Base-by-base conservation (phyloP, 2,888 invertebrate species). In the Lithophane ornitopus region DNA sequence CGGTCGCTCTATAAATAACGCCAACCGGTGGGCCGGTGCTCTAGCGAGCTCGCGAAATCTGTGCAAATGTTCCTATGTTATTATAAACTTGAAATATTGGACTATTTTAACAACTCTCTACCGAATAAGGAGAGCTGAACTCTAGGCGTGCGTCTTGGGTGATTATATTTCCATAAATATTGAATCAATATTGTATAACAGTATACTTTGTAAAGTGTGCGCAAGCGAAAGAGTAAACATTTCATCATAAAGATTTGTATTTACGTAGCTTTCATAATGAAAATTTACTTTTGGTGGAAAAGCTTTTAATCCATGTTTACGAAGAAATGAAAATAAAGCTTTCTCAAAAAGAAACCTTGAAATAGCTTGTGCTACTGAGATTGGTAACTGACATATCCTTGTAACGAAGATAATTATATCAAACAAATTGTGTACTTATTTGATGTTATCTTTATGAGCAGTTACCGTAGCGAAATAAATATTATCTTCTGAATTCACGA, bases 1-100 rank as follows among this genome's bases (percentile, higher is more conserved):
- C 86, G 87, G 81, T 79, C 85, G 87, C 87, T 89, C 93, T 93
- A 92, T 92, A 92, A 93, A 94, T 94, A 94, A 88, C 88, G 79
- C 85, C 85, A 86, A 85, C 88, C 88, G 90, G 90, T 89, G 87
- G 89, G 86, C 86, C 81, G 85, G 89, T 87, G 86, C 86, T 86
- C 78, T 80, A 82, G 82, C 85, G 80, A 81, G 85, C 85, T 86
- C 89, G 91, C 86, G 89, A 90, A 92, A 91, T 91, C 89, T 91
- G 92, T 92, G 92, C 90, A 87, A 89, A 92, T 89, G 81, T 88
- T 88, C 70, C 86, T 82, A 76, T 84, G 80, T 85, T 81, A 89
- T 85, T 81, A 89, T 87, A 85, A 89, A 89, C 84, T 87, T 87
- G 80, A 89, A 80, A 81, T 88, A 90, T 89, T 89, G 85, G 85